Percentiles rank a stretch among this genome's conserved stretches.
Conservation (phyloP, 2,113 vertebrate genomes). For the Phalacrocorax pelagicus region DNA sequence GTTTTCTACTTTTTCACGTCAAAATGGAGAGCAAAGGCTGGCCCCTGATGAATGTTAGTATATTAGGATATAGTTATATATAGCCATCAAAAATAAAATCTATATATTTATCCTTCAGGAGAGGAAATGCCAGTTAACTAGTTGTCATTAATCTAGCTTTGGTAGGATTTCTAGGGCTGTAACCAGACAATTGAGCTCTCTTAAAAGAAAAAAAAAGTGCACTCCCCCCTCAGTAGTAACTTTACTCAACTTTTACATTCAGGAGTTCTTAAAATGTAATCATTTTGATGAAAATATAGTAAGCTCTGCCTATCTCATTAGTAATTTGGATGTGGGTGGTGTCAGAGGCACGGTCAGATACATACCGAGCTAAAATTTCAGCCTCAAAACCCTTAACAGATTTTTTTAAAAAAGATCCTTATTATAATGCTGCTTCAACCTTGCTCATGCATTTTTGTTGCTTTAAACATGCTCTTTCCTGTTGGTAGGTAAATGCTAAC, state of each 20-base stretch:
- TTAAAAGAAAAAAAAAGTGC: slow-evolving; percentile 83
- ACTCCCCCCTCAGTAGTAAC: slow-evolving; percentile 82
- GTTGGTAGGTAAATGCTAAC: slow-evolving; percentile 74
- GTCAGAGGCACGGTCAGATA: slow-evolving; percentile 65
- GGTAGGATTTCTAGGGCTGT: slow-evolving; percentile 89
- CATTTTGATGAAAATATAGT: slow-evolving; percentile 72
- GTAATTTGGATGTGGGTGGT: slow-evolving; percentile 65
- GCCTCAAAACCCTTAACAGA: slow-evolving; percentile 63
- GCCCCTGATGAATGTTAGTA: slow-evolving; percentile 84
- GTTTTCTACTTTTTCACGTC: slow-evolving; percentile 91
- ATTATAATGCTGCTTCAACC: slow-evolving; percentile 72
- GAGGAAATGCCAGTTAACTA: slow-evolving; percentile 80
- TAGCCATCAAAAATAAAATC: slow-evolving; percentile 83
- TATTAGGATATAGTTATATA: slow-evolving; percentile 79
- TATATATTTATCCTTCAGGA: slow-evolving; percentile 81
- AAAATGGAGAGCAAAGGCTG: slow-evolving; percentile 96
- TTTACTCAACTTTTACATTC: slow-evolving; percentile 80
- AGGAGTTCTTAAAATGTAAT: slow-evolving; percentile 64
- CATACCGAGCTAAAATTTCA: slow-evolving; percentile 45
- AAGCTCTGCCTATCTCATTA: slow-evolving; percentile 74
- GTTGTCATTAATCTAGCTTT: slow-evolving; percentile 89
- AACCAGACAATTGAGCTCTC: slow-evolving; percentile 79
- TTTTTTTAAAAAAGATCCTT: not conserved
- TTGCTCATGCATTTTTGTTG: slow-evolving; percentile 75
- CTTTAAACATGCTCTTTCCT: slow-evolving; percentile 79